phyloP scores from a whole-genome alignment of 2,797 vertebrate species.

The Lepilemur septentrionalis region DNA sequence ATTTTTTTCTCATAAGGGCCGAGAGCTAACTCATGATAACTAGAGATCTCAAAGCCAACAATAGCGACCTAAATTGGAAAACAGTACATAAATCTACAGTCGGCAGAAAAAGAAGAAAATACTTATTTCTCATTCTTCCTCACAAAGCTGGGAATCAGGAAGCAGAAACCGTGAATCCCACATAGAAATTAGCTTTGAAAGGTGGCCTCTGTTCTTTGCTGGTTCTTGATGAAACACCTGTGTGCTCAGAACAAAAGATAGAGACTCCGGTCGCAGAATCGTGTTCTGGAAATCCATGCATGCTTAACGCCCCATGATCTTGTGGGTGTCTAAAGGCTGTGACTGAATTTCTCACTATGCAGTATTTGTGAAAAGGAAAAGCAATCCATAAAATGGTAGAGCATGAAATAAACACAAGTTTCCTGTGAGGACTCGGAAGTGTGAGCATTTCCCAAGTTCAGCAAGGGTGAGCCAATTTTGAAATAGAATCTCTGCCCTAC shows the following conservation, averaged over 20 bases:
- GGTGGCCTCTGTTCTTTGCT: rapidly evolving
- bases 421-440: background rate
- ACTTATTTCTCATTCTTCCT: background rate
- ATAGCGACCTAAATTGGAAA: background rate
- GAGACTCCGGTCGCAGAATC: background rate
- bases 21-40: background rate
- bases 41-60: background rate
- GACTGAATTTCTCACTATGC: background rate
- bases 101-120: background rate
- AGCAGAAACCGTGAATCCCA: background rate
- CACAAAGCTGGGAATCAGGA: background rate
- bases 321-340: rapidly evolving
- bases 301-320: background rate
- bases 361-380: background rate
- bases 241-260: background rate
- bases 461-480: background rate
- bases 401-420: background rate
- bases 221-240: background rate
- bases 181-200: background rate
- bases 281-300: background rate
- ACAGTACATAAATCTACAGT: background rate
- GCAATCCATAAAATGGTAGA: background rate
- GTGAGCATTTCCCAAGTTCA: background rate
- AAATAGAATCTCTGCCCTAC: background rate
- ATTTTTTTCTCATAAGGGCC: background rate